Evolutionary conservation across 2,888 invertebrate species (phyloP), one percentile per base, ranked within the genome.

Genomic region (Biston stratarius): DNA sequence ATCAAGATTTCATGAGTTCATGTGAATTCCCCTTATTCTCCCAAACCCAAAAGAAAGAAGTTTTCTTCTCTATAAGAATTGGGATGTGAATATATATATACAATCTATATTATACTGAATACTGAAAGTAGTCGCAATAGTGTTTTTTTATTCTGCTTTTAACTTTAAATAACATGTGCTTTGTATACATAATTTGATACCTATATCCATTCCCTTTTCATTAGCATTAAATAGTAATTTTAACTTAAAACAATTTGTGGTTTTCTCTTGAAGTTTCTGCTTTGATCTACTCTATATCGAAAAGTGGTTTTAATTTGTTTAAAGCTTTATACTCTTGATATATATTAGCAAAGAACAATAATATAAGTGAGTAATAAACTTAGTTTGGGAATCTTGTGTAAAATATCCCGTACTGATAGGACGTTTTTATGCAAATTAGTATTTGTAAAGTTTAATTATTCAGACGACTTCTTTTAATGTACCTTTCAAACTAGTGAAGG

Each of bases 251-350:
- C 33, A 5, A 6, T 52, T 14, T 52, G 52, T 24, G 52, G 52
- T 52, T 38, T 52, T 52, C 51, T 52, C 36, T 52, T 52, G 51
- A 52, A 52, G 51, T 52, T 36, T 36, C 5, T 9, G 36, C 52
- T 52, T 52, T 52, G 52, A 52, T 52, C 36, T 52, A 11, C 36
- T 36, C 36, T 52, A 14, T 8, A 52, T n/a, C 14, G n/a, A 52
- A 49, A 52, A 38, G 36, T 52, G n/a, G 36, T 6, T 24, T 38
- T 52, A 36, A 52, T 52, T 52, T 36, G 12, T 51, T 51, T 51
- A 9, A 52, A 52, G 36, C 52, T 12, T 8, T 10, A 9, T 15
- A n/a, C n/a, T n/a, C 6, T 33, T 11, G 44, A 44, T 44, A 9
- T 5, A 14, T 36, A 52, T 51, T 24, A 24, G 24, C 49, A 49